A percentile compares a stretch with the other conserved stretches of the same genome.
These are phyloP conservation scores for Neolamprologus ventralis DNA, from an alignment of 2,113 vertebrate species.

Conservation along the genomic window DNA sequence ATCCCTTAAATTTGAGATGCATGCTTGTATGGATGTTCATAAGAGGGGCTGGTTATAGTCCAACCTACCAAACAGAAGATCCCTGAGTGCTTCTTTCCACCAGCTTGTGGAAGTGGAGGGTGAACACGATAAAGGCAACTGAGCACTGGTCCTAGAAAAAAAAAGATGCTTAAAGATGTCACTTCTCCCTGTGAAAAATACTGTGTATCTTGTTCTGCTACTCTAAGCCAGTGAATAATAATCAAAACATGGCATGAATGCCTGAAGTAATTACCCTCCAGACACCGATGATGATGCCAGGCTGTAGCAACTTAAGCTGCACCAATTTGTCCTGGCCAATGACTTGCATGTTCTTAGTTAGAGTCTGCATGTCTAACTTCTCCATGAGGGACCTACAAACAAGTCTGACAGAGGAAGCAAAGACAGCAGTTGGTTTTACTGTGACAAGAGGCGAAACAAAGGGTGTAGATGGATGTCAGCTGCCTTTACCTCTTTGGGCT, in stretches of 20 bases:
- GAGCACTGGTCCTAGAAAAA: slow-evolving; percentile 69
- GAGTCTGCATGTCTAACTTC: slow-evolving; percentile 56
- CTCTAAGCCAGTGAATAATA: neutral
- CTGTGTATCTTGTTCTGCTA: neutral
- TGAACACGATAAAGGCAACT: slow-evolving; percentile 81
- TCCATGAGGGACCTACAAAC: slow-evolving; percentile 73
- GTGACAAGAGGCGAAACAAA: neutral
- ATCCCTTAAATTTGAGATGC: neutral
- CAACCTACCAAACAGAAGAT: slow-evolving; percentile 70
- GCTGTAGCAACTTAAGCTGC: slow-evolving; percentile 65
- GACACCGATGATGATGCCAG: slow-evolving; percentile 75
- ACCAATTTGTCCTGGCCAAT: slow-evolving; percentile 74
- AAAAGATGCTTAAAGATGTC: neutral
- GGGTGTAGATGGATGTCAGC: neutral
- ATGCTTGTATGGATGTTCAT: neutral
- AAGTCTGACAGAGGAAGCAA: slow-evolving; percentile 58
- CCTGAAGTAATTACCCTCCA: slow-evolving; percentile 75
- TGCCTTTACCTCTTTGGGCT: slow-evolving; percentile 48
- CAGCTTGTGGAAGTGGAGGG: slow-evolving; percentile 82
- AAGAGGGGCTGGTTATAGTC: neutral
- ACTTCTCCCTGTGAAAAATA: neutral
- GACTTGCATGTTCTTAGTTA: slow-evolving; percentile 26
- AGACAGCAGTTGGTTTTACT: neutral
- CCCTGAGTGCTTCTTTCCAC: slow-evolving; percentile 81
- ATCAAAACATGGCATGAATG: neutral